A percentile compares a stretch with the other conserved stretches of the same genome.
Evolutionary conservation across 1,140 invertebrate species (phyloP).

Genomic region (Artemia franciscana): DNA sequence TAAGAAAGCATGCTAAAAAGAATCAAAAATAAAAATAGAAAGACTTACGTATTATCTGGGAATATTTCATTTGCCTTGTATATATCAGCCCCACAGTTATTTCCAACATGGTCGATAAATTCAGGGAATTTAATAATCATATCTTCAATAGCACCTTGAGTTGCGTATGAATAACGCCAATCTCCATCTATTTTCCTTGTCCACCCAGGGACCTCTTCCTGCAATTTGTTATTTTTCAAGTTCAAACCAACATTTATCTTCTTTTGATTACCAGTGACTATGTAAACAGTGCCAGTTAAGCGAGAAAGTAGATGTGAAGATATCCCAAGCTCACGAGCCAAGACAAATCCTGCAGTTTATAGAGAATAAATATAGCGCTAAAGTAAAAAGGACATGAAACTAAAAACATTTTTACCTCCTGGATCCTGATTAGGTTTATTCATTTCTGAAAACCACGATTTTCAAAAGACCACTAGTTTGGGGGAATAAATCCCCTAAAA

Average conservation of each 20-base stretch:
- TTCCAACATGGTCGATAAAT: constrained; percentile 33
- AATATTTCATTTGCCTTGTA: constrained; percentile 41
- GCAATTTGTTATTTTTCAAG: constrained; percentile 64
- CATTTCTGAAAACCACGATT: too few relatives aligned
- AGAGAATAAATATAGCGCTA: constrained; percentile 4
- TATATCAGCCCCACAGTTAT: constrained; percentile 26
- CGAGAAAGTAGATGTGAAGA: constrained; percentile 43
- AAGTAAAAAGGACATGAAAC: too few relatives aligned
- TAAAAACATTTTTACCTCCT: too few relatives aligned
- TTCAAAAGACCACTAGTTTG: too few relatives aligned
- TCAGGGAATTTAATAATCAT: constrained; percentile 42
- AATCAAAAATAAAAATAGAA: too few relatives aligned
- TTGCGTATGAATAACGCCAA: constrained; percentile 62
- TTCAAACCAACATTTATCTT: constrained; percentile 63
- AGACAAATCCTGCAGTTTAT: constrained; percentile 13
- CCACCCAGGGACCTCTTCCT: constrained; percentile 48
- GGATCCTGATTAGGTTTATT: too few relatives aligned
- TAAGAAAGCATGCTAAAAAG: too few relatives aligned
- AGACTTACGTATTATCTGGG: constrained; percentile 23
- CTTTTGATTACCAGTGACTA: constrained; percentile 19
- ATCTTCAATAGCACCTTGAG: constrained; percentile 28
- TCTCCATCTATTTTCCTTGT: constrained; percentile 37
- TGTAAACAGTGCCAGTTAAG: constrained; percentile 54
- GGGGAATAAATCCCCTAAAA: too few relatives aligned
- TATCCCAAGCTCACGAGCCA: constrained; percentile 33